A percentile compares a stretch with the other conserved stretches of the same genome.
Conservation (phyloP, 2,888 invertebrate species). For the Polyploca ridens region DNA sequence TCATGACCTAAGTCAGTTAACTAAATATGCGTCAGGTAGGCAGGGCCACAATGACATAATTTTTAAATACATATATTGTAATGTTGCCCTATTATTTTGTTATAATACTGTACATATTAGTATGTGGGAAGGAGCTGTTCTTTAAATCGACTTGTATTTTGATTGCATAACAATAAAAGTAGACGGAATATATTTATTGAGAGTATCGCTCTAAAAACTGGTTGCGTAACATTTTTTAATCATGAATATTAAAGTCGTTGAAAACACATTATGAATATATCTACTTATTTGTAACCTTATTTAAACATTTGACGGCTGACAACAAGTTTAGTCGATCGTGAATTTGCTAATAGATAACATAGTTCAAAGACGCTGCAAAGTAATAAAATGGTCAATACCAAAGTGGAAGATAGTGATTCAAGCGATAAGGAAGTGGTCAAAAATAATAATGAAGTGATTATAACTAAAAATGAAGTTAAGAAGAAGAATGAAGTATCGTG, state of each 20-base stretch:
- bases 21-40: constrained; percentile 33
- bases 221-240: constrained; percentile 56
- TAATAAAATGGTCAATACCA: constrained; percentile 2
- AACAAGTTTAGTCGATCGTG: constrained; percentile 55
- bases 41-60: constrained; percentile 15
- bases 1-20: constrained; percentile 49
- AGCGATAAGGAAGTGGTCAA: constrained; percentile 10
- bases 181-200: constrained; percentile 39
- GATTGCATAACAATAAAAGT: constrained; percentile 43
- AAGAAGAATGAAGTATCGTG: constrained; percentile 58
- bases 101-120: background rate
- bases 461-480: constrained; percentile 36
- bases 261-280: constrained; percentile 59
- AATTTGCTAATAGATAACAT: constrained; percentile 26
- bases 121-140: background rate
- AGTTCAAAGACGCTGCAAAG: background rate
- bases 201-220: constrained; percentile 36
- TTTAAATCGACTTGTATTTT: constrained; percentile 25
- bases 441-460: constrained; percentile 34
- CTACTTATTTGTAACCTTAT: constrained; percentile 50
- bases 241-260: constrained; percentile 65
- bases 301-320: constrained; percentile 52
- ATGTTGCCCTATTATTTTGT: no score
- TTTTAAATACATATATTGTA: no score
- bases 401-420: background rate